Evolutionary conservation across 1,140 invertebrate genomes (phyloP).

Genomic region (Drosophila neocordata): DNA sequence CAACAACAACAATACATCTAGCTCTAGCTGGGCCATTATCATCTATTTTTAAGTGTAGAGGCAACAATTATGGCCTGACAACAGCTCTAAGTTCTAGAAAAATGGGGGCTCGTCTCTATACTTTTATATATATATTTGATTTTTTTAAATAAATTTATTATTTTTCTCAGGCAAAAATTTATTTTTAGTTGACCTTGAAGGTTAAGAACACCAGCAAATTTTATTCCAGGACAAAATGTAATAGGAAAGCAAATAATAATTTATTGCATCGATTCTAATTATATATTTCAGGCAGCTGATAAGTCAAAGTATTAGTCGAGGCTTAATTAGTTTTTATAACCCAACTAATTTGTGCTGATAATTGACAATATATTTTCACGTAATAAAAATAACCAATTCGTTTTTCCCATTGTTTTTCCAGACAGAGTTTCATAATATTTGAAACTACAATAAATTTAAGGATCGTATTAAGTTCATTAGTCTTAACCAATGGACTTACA

Average conservation of each 20-base stretch:
- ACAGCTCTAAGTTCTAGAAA: constrained; percentile 39
- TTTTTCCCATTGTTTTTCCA: too few species aligned
- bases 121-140: background rate
- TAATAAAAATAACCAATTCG: too few species aligned
- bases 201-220: background rate
- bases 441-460: too few species aligned
- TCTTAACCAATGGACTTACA: too few species aligned
- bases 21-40: constrained; percentile 45
- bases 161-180: constrained; percentile 17
- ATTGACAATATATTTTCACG: too few species aligned
- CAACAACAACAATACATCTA: constrained; percentile 36
- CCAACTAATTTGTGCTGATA: background rate
- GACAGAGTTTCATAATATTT: too few species aligned
- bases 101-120: constrained; percentile 57
- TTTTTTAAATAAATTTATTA: background rate
- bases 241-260: background rate
- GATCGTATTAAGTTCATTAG: too few species aligned
- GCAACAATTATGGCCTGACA: constrained; percentile 57
- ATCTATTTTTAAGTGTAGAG: constrained; percentile 49
- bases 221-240: background rate
- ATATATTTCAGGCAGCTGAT: background rate
- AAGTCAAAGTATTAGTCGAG: background rate
- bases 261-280: constrained; percentile 1
- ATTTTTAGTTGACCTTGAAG: constrained; percentile 54
- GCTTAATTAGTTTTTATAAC: background rate